A percentile compares a stretch with the other conserved stretches of the same genome.
Conservation (phyloP, 2,888 invertebrate genomes). For the Oxystoma pomonae region DNA sequence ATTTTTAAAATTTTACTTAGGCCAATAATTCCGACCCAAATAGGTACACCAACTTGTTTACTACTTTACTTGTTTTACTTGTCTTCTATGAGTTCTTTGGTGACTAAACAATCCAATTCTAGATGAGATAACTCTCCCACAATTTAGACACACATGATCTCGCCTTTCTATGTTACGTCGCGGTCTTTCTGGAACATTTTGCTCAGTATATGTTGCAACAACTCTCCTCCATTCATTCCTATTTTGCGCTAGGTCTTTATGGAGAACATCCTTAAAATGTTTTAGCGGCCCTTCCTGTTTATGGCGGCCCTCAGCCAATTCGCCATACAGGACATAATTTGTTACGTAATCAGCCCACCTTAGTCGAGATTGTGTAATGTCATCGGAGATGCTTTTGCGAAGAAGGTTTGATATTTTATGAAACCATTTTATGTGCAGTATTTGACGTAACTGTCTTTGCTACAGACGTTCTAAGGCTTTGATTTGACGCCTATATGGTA, state of each 20-base stretch:
- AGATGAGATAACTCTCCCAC: slow-evolving; percentile 1
- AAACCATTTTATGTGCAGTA: no score
- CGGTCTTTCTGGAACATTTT: not conserved
- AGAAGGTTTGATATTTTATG: no score
- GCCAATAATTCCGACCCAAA: no score
- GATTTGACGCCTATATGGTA: not conserved
- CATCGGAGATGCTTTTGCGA: slow-evolving; percentile 4
- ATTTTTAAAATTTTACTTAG: no score
- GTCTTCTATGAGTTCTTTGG: not conserved
- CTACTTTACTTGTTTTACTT: no score
- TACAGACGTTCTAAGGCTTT: slow-evolving; percentile 4
- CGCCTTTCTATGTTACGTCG: not conserved
- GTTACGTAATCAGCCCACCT: slow-evolving; percentile 1
- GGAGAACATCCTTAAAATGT: slow-evolving; percentile 5
- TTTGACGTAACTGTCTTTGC: no score
- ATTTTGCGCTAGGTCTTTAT: slow-evolving; percentile 4
- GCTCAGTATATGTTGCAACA: not conserved
- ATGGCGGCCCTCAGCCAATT: slow-evolving; percentile 1
- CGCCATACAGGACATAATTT: slow-evolving; percentile 6
- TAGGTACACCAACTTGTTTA: no score
- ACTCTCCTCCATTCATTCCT: not conserved
- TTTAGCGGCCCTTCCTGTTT: slow-evolving; percentile 9
- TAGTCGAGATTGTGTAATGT: not conserved
- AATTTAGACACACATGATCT: no score
- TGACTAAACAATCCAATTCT: not conserved